Conservation (phyloP, 2,888 invertebrate species). For the Heteromyza rotundicornis region DNA sequence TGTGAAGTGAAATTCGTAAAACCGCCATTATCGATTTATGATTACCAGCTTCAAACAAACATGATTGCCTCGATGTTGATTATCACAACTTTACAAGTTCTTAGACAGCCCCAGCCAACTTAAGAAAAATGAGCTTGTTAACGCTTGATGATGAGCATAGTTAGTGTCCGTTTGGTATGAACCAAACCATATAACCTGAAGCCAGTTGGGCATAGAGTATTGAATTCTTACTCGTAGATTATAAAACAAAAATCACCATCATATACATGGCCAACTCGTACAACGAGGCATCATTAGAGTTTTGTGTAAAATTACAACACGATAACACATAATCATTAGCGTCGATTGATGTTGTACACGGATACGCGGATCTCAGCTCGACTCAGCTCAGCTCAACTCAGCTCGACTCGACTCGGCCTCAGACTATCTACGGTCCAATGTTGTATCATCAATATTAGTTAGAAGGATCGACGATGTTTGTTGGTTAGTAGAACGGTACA, state of each 20-base stretch:
- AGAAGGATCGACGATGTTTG: no score
- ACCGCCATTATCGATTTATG: constrained; percentile 33
- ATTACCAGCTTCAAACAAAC: constrained; percentile 30
- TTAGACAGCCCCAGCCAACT: constrained; percentile 48
- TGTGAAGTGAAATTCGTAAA: constrained; percentile 17
- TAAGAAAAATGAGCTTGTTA: constrained; percentile 57
- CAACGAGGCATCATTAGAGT: constrained; percentile 44
- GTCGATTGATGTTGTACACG: constrained; percentile 28
- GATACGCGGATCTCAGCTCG: not conserved
- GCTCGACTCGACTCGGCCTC: no score
- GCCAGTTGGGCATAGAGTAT: constrained; percentile 33
- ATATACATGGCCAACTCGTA: constrained; percentile 7
- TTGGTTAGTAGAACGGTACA: no score
- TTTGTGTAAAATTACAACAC: constrained; percentile 54
- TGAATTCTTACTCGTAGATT: no score
- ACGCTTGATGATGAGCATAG: constrained; percentile 55
- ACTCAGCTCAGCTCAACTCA: no score
- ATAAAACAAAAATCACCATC: constrained; percentile 21
- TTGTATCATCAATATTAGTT: constrained; percentile 1
- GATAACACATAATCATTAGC: constrained; percentile 57
- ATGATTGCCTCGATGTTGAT: constrained; percentile 31
- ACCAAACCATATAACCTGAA: constrained; percentile 51
- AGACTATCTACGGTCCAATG: no score
- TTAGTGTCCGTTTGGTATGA: constrained; percentile 51
- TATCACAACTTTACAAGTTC: constrained; percentile 36